Conservation (phyloP, 2,113 vertebrate species). For the Centropus bengalensis region DNA sequence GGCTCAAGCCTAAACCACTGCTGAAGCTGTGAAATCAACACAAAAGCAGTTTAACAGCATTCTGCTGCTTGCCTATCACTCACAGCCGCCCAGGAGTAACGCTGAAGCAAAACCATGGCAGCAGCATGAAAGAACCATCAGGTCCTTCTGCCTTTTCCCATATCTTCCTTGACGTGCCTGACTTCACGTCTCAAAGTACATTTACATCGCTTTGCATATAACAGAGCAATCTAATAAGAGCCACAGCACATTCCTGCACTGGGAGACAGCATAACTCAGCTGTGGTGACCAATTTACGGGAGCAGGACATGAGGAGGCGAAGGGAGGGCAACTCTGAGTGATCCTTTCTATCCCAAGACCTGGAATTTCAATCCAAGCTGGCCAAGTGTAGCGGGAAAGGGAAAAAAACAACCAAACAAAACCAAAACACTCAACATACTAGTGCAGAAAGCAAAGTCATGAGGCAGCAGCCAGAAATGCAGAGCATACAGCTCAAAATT, state of each 20-base stretch:
- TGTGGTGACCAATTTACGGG: not conserved
- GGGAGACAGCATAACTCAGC: not conserved
- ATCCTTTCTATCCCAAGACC: not conserved
- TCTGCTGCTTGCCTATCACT: not conserved
- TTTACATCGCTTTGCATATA: not conserved
- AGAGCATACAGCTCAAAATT: not conserved
- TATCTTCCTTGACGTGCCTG: not conserved
- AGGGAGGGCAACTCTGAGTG: not conserved
- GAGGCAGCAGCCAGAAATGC: not conserved
- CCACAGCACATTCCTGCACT: not conserved
- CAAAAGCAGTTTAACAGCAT: not conserved
- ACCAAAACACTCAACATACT: too few relatives aligned
- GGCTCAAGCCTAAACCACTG: not conserved
- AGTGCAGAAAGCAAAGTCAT: not conserved
- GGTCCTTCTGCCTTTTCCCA: not conserved
- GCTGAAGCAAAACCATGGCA: not conserved
- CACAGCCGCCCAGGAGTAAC: not conserved
- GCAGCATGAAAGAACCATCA: conserved; percentile 8
- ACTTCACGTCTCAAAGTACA: not conserved
- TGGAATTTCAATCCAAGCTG: not conserved
- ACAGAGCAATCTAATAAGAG: not conserved
- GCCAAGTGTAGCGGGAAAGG: not conserved
- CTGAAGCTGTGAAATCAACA: not conserved
- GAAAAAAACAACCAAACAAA: not conserved
- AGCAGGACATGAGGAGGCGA: not conserved